Conservation (phyloP, 2,797 vertebrate genomes). For the Agapornis canus region DNA sequence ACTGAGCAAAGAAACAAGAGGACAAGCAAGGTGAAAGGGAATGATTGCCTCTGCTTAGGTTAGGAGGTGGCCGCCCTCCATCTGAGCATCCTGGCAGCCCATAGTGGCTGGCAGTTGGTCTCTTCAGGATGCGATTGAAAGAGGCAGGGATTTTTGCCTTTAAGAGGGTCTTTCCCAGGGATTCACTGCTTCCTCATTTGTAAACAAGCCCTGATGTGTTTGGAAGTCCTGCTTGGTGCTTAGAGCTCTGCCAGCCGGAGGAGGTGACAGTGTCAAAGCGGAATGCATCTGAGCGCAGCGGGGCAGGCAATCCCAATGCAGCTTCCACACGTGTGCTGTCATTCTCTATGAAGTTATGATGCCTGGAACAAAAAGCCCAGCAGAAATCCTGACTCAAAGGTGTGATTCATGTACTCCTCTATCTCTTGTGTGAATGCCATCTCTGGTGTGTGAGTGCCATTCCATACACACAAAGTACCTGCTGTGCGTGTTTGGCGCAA, state of each 20-base stretch:
- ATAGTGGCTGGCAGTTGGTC: fast-evolving
- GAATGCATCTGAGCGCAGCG: not conserved
- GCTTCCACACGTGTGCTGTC: not conserved
- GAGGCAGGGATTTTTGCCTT: not conserved
- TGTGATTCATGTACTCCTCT: not conserved
- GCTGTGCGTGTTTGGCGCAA: not conserved
- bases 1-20: not conserved
- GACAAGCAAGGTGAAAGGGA: not conserved
- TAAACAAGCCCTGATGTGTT: not conserved
- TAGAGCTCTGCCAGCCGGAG: not conserved
- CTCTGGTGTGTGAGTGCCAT: not conserved
- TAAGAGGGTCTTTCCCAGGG: not conserved
- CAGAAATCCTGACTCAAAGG: not conserved
- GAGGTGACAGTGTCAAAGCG: not conserved
- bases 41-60: not conserved
- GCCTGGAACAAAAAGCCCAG: not conserved
- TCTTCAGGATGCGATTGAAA: not conserved
- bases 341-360: not conserved
- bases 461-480: not conserved
- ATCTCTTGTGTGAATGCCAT: not conserved
- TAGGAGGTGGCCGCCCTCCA: fast-evolving
- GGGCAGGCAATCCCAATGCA: not conserved
- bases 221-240: not conserved
- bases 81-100: not conserved
- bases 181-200: not conserved